These are phyloP conservation scores for Congeria kusceri DNA, from an alignment of 2,888 invertebrate species.

Conservation along the genomic window DNA sequence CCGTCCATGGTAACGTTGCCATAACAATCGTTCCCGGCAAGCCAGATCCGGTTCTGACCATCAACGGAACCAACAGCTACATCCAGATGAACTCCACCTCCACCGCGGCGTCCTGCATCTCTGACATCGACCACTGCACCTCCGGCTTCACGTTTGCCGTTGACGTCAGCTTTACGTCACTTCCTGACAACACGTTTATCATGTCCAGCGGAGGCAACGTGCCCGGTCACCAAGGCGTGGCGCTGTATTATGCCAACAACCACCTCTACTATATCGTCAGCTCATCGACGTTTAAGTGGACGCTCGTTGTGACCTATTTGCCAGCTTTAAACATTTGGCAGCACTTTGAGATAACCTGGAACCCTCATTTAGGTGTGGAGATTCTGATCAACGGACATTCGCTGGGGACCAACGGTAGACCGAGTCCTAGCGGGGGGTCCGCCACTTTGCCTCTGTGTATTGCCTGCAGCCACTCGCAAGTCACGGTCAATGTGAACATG, in stretches of 20 bases:
- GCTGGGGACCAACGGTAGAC: conserved; percentile 58
- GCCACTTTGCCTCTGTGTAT: conserved; percentile 45
- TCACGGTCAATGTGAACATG: conserved; percentile 43
- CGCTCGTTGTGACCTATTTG: conserved; percentile 40
- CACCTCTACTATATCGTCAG: conserved; percentile 65
- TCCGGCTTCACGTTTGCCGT: conserved; percentile 64
- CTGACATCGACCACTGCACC: conserved; percentile 58
- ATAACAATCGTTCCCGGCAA: conserved; percentile 26
- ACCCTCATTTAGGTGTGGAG: conserved; percentile 62
- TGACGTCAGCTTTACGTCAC: conserved; percentile 57
- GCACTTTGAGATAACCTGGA: conserved; percentile 72
- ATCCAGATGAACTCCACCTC: conserved; percentile 43
- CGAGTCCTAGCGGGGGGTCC: conserved; percentile 34
- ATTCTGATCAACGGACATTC: conserved; percentile 62
- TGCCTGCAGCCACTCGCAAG: conserved; percentile 51
- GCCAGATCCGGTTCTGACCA: conserved; percentile 39
- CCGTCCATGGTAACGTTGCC: conserved; percentile 52
- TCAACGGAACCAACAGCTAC: conserved; percentile 58
- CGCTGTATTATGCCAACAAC: conserved; percentile 59
- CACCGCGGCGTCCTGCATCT: conserved; percentile 48
- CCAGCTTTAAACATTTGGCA: conserved; percentile 68
- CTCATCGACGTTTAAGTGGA: conserved; percentile 66
- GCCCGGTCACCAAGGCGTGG: conserved; percentile 61
- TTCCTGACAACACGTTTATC: conserved; percentile 63
- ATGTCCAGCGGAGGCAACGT: conserved; percentile 68